phyloP scores from a whole-genome alignment of 2,797 vertebrate species.

The Cirrhinus molitorella region DNA sequence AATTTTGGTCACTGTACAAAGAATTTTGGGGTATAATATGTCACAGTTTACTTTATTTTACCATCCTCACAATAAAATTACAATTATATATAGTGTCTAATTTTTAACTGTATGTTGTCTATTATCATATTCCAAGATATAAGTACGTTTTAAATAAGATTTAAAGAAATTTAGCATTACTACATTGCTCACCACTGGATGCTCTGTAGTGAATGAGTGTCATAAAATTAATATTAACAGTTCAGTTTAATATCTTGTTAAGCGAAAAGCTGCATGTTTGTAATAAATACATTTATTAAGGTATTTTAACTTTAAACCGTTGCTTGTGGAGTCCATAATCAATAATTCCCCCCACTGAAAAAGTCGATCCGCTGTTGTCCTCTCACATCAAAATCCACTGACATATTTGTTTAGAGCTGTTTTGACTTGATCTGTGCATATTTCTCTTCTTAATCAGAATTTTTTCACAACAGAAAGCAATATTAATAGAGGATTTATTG shows the following conservation, averaged over 20 bases:
- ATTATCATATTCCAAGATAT: background rate
- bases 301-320: background rate
- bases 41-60: no score
- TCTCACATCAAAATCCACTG: background rate
- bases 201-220: background rate
- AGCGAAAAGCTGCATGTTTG: background rate
- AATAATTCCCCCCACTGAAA: background rate
- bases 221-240: no score
- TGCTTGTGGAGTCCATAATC: background rate
- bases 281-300: background rate
- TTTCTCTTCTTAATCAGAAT: background rate
- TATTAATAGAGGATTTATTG: no score
- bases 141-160: background rate
- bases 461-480: background rate
- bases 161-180: background rate
- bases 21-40: no score
- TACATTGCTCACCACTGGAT: background rate
- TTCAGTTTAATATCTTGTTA: background rate
- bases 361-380: background rate
- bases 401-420: background rate
- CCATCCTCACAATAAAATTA: no score
- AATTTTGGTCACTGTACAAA: no score
- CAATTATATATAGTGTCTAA: no score
- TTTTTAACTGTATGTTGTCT: background rate
- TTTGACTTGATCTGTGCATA: background rate